Percentiles rank a stretch among this genome's conserved stretches.
Conservation (phyloP, 1,140 invertebrate genomes). For the Rhynchophorus ferrugineus region DNA sequence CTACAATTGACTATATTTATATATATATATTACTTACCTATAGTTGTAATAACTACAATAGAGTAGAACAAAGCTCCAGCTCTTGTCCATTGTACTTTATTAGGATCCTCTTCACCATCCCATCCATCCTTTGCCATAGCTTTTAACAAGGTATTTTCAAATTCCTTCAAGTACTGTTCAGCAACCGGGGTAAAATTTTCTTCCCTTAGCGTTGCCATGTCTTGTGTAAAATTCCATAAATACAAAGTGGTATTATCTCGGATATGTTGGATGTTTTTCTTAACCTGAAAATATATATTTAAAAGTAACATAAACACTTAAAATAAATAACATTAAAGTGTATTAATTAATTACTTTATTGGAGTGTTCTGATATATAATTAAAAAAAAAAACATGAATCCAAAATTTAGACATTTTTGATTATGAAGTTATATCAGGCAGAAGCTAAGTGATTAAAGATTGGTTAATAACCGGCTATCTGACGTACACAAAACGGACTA, state of each 20-base stretch:
- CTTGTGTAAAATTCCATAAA: slow-evolving; percentile 70
- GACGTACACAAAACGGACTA: too few species aligned
- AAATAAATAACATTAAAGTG: background rate
- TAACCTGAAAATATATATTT: slow-evolving; percentile 51
- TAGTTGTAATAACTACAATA: slow-evolving; percentile 95
- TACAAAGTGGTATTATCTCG: slow-evolving; percentile 67
- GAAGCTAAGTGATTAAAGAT: too few species aligned
- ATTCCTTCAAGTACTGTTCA: slow-evolving; percentile 56
- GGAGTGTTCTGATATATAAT: background rate
- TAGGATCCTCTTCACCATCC: slow-evolving; percentile 76
- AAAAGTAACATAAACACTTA: slow-evolving; percentile 6
- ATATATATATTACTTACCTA: too few species aligned
- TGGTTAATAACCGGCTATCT: too few species aligned
- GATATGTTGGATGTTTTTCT: slow-evolving; percentile 64
- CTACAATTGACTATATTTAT: too few species aligned
- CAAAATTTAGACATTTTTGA: background rate
- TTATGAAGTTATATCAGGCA: background rate
- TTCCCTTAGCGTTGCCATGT: slow-evolving; percentile 54
- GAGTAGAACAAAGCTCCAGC: slow-evolving; percentile 91
- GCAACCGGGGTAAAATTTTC: slow-evolving; percentile 64
- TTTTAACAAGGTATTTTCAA: slow-evolving; percentile 72
- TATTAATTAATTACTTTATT: slow-evolving; percentile 1
- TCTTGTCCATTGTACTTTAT: slow-evolving; percentile 80
- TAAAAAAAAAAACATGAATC: background rate
- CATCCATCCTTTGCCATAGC: slow-evolving; percentile 86